Evolutionary conservation across 1,140 invertebrate species (phyloP).

Genomic region (Drosophila ironensis): DNA sequence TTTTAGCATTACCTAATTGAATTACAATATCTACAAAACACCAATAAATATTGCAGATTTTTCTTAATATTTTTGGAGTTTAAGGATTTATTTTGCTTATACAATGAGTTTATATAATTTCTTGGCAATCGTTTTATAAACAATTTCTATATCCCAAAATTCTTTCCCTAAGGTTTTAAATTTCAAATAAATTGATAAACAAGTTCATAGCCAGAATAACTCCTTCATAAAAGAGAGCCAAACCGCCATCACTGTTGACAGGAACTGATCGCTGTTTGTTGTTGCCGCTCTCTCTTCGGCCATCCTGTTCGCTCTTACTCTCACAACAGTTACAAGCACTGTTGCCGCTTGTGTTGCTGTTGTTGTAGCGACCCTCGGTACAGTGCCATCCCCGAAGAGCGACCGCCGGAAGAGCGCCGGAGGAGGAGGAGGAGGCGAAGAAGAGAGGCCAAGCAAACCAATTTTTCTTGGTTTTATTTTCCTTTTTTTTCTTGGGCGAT

Average conservation of each 20-base stretch:
- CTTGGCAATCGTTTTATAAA: too few species aligned
- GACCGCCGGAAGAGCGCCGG: constrained; percentile 1
- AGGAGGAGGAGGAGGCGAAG: background rate
- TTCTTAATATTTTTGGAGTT: too few species aligned
- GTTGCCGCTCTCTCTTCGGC: background rate
- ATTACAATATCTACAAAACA: too few species aligned
- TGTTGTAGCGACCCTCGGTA: constrained; percentile 36
- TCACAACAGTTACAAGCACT: constrained; percentile 32
- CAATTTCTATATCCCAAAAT: too few species aligned
- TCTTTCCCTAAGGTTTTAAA: too few species aligned
- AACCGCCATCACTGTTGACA: constrained; percentile 18
- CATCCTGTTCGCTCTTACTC: constrained; percentile 23
- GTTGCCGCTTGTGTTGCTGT: constrained; percentile 29
- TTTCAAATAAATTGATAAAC: too few species aligned
- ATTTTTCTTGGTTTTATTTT: too few species aligned
- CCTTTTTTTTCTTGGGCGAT: constrained; percentile 26
- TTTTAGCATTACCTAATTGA: too few species aligned
- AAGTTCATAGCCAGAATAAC: background rate
- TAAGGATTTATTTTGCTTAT: too few species aligned
- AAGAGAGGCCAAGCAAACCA: constrained; percentile 33
- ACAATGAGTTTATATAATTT: too few species aligned
- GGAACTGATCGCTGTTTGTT: constrained; percentile 36
- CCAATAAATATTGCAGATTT: too few species aligned
- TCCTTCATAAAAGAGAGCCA: background rate
- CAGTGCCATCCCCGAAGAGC: constrained; percentile 48